A percentile compares a stretch with the other conserved stretches of the same genome.
These are phyloP conservation scores for Actinia tenebrosa DNA, from an alignment of 64 coral and sea anemone genomes.

Conservation along the genomic window DNA sequence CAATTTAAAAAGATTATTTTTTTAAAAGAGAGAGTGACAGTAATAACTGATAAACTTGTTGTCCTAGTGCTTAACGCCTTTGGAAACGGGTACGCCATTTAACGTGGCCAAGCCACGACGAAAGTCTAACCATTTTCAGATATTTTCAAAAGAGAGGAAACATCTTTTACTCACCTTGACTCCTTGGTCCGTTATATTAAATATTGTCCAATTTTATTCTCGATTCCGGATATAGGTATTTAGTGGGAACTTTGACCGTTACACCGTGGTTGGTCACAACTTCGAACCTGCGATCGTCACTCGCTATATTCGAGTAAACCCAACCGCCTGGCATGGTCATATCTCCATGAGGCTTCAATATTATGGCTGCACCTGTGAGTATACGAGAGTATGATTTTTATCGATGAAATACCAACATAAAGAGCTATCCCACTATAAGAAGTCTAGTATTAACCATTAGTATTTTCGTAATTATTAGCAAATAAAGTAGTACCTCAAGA, in stretches of 20 bases:
- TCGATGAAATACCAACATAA: background rate
- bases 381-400: background rate
- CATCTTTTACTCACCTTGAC: too few relatives aligned
- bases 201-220: too few relatives aligned
- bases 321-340: constrained; percentile 11
- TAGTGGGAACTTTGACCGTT: constrained; percentile 28
- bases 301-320: constrained; percentile 11
- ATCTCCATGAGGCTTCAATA: constrained; percentile 22
- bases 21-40: too few relatives aligned
- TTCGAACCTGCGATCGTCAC: background rate
- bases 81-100: too few relatives aligned
- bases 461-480: background rate
- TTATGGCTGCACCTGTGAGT: constrained; percentile 19
- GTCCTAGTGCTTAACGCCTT: too few relatives aligned
- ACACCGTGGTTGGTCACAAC: constrained; percentile 29
- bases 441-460: background rate
- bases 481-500: background rate
- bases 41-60: too few relatives aligned
- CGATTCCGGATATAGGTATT: background rate
- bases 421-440: background rate
- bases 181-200: too few relatives aligned
- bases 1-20: too few relatives aligned
- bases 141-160: too few relatives aligned
- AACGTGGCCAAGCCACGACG: too few relatives aligned
- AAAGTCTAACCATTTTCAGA: too few relatives aligned